Evolutionary conservation across 2,888 invertebrate genomes (phyloP).

Genomic region (Leucophenga maculata): DNA sequence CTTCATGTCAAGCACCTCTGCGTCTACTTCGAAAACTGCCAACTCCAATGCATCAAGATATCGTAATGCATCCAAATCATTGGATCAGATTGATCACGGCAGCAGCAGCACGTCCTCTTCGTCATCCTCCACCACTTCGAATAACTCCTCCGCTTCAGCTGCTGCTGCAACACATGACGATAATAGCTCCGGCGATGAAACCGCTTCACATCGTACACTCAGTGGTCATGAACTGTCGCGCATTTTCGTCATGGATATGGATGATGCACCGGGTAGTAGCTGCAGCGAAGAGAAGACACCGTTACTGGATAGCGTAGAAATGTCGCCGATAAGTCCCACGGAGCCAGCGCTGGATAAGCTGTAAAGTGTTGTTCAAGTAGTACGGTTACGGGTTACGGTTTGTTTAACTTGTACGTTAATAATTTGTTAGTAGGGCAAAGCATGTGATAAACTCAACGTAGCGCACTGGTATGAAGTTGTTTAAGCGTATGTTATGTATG

Average conservation of each 20-base stretch:
- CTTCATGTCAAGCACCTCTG: conserved; percentile 15
- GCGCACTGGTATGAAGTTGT: not conserved
- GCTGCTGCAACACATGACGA: conserved; percentile 42
- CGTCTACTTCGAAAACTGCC: conserved; percentile 27
- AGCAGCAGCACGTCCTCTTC: conserved; percentile 36
- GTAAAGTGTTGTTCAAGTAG: conserved; percentile 41
- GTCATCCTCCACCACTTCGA: too few species aligned
- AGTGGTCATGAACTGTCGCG: conserved; percentile 66
- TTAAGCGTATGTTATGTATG: not conserved
- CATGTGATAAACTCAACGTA: conserved; percentile 58
- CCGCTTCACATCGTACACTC: conserved; percentile 64
- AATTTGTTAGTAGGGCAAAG: conserved; percentile 43
- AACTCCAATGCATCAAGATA: conserved; percentile 34
- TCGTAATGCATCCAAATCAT: conserved; percentile 62
- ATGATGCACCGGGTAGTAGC: conserved; percentile 62
- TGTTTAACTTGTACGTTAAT: too few species aligned
- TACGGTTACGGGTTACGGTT: not conserved
- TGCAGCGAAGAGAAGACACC: conserved; percentile 72
- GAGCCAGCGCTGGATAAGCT: conserved; percentile 59
- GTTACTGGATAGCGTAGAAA: conserved; percentile 71
- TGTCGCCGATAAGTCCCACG: conserved; percentile 72
- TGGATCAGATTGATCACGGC: conserved; percentile 52
- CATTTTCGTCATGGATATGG: conserved; percentile 67
- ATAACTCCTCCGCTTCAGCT: too few species aligned
- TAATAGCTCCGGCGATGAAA: conserved; percentile 68